Evolutionary conservation across 2,888 invertebrate genomes (phyloP), one percentile per base, ranked within the genome.

Genomic region (Philopedon plagiatum): DNA sequence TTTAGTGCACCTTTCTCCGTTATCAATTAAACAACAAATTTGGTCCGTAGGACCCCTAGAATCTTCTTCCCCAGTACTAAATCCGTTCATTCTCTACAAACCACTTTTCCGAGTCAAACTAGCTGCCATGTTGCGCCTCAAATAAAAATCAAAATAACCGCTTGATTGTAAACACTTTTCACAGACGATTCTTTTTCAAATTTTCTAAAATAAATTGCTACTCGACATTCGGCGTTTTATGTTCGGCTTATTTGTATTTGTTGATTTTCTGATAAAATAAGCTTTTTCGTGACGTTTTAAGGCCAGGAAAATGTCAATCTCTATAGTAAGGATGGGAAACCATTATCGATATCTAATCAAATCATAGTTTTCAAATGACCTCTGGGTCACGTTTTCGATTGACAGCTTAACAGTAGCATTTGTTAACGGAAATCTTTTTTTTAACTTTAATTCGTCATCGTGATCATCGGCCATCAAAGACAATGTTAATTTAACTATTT

Each of bases 21-120:
- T 95, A 86, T 96, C 95, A 81, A 97, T 92, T 79, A 98, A 90
- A 88, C 97, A 97, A 88, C 98, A 98, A 82, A 93, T 92, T 88
- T 95, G 95, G 84, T 95, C 94, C 71, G 93, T 91, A 82, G 94
- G 94, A 76, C 94, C 94, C 81, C 94, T 89, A 73, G 95, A 95
- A 88, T 95, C 95, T 87, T 95, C 95, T 87, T 95, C 95, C 79
- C 94, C 95, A 81, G 94, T 94, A 86, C 95, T 95, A 86, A 94
- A 95, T 83, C 95, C 95, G 91, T 95, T 95, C 91, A 93, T 93
- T 64, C 26, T 70, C 21, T 34, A 69, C 15, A 54, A 44, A 54
- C 44, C 41, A 29, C 9, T 32, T 7, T 56, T 23, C 61, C 32
- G 18, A 15, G 34, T 21, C 41, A 61, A 68, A 29, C 18, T 61